Evolutionary conservation across 2,113 vertebrate genomes (phyloP), one percentile per base, ranked within the genome.

Genomic region (Corythornis madagascariensis): DNA sequence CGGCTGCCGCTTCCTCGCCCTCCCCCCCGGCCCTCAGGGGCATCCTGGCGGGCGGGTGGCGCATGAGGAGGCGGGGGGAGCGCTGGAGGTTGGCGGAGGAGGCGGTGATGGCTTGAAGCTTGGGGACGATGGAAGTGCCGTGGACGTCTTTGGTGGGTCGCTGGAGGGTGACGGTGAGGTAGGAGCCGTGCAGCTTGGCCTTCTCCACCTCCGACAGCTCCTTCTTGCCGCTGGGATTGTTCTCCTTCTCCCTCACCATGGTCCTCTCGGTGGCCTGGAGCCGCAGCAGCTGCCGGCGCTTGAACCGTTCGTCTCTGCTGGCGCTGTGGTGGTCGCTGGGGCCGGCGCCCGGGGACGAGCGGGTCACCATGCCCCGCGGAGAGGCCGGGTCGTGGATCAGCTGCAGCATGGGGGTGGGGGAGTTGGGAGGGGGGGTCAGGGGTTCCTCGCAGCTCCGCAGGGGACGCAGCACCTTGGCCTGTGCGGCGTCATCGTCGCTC

Each of bases 71-170:
- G 0, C 98, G 98, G 4, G 98, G 98, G 20, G 98, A 98, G 88
- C 97, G 98, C 66, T 99, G 98, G 81, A 97, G 97, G 91, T 98
- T 98, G 97, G 97, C 80, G 92, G 97, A 98, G 97, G 96, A 97
- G 96, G 97, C 98, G 5, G 99, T 97, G 64, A 99, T 98, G 75
- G 99, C 99, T 97, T 99, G 99, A 86, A 99, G 97, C 97, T 99
- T 99, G 91, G 99, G 99, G 84, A 99, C 99, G 48, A 99, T 99
- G 45, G 99, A 98, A 81, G 98, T 98, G 94, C 98, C 98, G 13
- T 98, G 98, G 96, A 99, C 98, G 19, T 98, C 98, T 97, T 98
- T 98, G 96, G 98, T 98, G 81, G 98, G 99, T 92, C 97, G 98
- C 92, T 99, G 99, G 43, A 99, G 98, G 3, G 98, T 99, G 78